Evolutionary conservation across 2,797 vertebrate genomes (phyloP).

Genomic region (Oryzias sinensis): DNA sequence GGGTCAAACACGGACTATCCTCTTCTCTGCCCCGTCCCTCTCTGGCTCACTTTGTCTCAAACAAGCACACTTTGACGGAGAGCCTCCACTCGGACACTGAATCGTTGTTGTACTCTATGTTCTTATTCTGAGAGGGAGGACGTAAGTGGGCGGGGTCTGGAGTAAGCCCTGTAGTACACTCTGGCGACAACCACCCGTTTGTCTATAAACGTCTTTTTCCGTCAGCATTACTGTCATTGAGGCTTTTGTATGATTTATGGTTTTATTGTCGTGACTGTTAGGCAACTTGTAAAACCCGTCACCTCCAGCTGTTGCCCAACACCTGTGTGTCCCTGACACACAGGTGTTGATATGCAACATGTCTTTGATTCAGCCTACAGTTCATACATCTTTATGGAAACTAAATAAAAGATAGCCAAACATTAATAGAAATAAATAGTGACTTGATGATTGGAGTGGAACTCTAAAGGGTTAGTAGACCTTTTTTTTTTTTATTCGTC

Average conservation of each 20-base stretch:
- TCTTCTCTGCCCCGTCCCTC: conserved; percentile 14
- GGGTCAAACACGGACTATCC: conserved; percentile 36
- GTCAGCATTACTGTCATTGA: conserved; percentile 29
- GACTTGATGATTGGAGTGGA: too few species aligned
- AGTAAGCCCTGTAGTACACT: conserved; percentile 44
- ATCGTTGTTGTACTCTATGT: conserved; percentile 51
- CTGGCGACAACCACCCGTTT: conserved; percentile 42
- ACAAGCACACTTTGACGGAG: conserved; percentile 50
- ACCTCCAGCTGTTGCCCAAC: too few species aligned
- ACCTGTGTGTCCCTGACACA: too few species aligned
- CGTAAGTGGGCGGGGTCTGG: conserved; percentile 39
- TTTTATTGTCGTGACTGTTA: too few species aligned
- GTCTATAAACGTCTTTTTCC: conserved; percentile 41
- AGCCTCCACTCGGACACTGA: conserved; percentile 54
- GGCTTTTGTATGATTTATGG: not conserved
- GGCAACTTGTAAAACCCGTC: too few species aligned
- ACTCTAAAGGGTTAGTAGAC: too few species aligned
- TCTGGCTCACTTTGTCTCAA: conserved; percentile 6
- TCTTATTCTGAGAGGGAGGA: conserved; percentile 47
- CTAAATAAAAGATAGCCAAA: too few species aligned
- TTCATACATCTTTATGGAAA: too few species aligned
- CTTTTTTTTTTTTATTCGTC: too few species aligned
- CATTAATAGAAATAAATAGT: too few species aligned
- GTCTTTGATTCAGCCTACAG: too few species aligned
- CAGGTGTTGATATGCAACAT: too few species aligned